Evolutionary conservation across 2,113 vertebrate species (phyloP).

Genomic region (Gavialis gangeticus): DNA sequence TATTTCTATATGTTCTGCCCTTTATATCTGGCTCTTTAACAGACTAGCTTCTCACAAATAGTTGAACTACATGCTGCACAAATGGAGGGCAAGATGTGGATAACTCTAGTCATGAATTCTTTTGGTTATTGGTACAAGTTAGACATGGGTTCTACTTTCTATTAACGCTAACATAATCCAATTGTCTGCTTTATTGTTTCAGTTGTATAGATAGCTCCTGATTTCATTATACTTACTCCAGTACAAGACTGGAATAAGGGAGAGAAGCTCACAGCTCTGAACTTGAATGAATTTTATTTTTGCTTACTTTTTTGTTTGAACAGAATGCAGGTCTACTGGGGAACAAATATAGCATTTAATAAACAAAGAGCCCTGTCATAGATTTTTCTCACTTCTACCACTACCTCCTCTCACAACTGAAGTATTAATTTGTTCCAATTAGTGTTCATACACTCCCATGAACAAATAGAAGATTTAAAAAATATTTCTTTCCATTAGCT

Average conservation of each 20-base stretch:
- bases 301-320: not conserved
- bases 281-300: not conserved
- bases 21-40: too few species aligned
- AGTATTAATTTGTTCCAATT: not conserved
- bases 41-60: too few species aligned
- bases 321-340: not conserved
- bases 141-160: not conserved
- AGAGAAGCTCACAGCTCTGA: not conserved
- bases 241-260: not conserved
- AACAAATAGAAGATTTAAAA: not conserved
- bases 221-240: not conserved
- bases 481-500: not conserved
- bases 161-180: not conserved
- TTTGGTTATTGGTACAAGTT: not conserved
- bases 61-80: too few species aligned
- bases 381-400: constrained; percentile 1
- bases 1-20: too few species aligned
- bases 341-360: not conserved
- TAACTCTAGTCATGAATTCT: not conserved
- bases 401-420: not conserved
- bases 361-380: not conserved
- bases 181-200: accelerated
- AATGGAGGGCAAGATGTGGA: too few species aligned
- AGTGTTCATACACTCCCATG: not conserved
- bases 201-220: not conserved